phyloP scores from a whole-genome alignment of 2,888 invertebrate species.

The Copidosoma aretas region DNA sequence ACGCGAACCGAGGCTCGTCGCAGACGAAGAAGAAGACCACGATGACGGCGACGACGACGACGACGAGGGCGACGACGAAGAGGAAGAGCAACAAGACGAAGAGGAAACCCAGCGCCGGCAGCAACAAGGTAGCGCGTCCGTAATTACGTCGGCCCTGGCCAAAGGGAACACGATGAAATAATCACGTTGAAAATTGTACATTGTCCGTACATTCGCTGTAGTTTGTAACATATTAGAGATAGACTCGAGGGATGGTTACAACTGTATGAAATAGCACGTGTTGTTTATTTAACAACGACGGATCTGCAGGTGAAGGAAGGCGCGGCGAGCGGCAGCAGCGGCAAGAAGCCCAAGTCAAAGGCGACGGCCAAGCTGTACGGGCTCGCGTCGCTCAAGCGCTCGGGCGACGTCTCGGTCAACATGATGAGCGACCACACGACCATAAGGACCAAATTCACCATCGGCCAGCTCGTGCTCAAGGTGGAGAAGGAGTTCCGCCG shows the following conservation, averaged over 20 bases:
- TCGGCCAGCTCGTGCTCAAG: conserved; percentile 80
- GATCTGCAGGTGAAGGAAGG: conserved; percentile 15
- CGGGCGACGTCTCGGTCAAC: conserved; percentile 81
- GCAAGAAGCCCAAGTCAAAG: conserved; percentile 48
- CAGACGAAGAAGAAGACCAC: conserved; percentile 44
- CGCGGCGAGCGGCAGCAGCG: no score
- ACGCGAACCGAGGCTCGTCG: conserved; percentile 26
- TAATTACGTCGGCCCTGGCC: no score
- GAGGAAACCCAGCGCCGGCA: conserved; percentile 19
- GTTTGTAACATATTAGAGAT: no score
- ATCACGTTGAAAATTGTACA: no score
- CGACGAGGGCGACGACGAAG: background rate
- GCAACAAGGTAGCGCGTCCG: conserved; percentile 24
- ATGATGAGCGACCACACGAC: conserved; percentile 82
- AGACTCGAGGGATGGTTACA: no score
- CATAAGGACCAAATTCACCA: conserved; percentile 80
- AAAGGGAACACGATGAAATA: no score
- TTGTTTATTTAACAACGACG: no score
- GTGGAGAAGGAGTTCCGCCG: conserved; percentile 83
- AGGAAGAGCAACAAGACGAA: conserved; percentile 24
- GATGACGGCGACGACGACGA: conserved; percentile 43
- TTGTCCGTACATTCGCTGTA: no score
- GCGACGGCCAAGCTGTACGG: conserved; percentile 83
- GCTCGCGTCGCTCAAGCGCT: conserved; percentile 77
- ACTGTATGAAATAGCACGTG: no score